Percentiles rank a stretch among this genome's conserved stretches.
Conservation (phyloP, 2,888 invertebrate species). For the Schizaphis graminum region DNA sequence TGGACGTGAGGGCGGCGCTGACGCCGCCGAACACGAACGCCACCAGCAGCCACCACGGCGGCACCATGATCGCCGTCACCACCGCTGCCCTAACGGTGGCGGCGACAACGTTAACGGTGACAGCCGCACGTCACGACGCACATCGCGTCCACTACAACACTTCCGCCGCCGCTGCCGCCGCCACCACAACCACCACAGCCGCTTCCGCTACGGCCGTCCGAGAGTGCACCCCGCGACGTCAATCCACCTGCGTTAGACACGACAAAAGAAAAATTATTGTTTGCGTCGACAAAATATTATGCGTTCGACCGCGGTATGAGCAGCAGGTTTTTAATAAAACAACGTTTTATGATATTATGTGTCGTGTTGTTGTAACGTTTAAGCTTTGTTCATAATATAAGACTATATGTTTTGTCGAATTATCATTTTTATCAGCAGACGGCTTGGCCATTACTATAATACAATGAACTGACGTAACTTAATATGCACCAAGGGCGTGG, state of each 20-base stretch:
- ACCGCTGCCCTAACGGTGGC: slow-evolving; percentile 29
- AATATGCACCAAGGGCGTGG: background rate
- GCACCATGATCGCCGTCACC: slow-evolving; percentile 48
- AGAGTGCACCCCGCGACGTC: background rate
- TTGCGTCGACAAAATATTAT: no score
- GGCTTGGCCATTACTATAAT: background rate
- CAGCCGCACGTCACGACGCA: slow-evolving; percentile 48
- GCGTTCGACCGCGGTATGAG: no score
- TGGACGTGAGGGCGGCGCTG: slow-evolving; percentile 74
- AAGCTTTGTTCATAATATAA: no score
- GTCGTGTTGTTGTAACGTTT: no score
- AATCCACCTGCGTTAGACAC: background rate
- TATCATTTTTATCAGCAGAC: background rate
- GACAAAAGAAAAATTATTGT: no score
- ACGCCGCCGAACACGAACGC: slow-evolving; percentile 68
- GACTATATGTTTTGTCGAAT: no score
- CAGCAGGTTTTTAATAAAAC: no score
- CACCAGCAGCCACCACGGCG: slow-evolving; percentile 66
- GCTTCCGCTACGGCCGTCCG: background rate
- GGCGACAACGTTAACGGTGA: slow-evolving; percentile 44
- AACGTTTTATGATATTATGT: no score
- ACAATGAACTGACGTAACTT: background rate
- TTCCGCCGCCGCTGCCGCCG: background rate
- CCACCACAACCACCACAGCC: background rate
- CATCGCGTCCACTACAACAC: background rate